Conservation (phyloP, 2,113 vertebrate species). For the Crocuta crocuta region DNA sequence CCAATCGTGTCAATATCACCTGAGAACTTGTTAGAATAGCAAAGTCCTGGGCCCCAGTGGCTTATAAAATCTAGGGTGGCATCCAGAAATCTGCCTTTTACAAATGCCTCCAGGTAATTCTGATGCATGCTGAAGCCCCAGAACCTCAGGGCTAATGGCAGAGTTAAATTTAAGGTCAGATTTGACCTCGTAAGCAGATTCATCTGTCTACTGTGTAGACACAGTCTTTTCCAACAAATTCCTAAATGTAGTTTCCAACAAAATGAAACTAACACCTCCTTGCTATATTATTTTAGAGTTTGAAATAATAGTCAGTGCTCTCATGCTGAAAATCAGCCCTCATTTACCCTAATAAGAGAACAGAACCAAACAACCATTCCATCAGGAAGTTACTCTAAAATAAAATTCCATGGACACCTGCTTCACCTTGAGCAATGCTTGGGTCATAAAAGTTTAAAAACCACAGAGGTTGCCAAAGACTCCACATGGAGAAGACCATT, state of each 20-base stretch:
- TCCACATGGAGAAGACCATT: constrained; percentile 72
- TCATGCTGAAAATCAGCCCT: constrained; percentile 39
- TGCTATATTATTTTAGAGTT: background rate
- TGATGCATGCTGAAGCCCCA: background rate
- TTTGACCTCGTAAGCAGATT: background rate
- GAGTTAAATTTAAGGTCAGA: background rate
- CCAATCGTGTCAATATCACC: background rate
- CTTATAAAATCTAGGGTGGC: background rate
- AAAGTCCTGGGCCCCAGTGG: background rate
- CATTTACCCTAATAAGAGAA: background rate
- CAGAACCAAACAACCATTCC: background rate
- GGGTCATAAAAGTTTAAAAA: constrained; percentile 83
- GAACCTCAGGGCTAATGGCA: background rate
- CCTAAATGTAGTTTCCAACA: background rate
- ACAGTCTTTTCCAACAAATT: no score
- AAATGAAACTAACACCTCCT: constrained; percentile 1
- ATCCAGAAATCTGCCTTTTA: background rate
- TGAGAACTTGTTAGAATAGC: background rate
- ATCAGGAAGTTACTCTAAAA: constrained; percentile 37
- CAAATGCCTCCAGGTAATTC: background rate
- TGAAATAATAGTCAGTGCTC: background rate
- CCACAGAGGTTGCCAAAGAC: constrained; percentile 73
- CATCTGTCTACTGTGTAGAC: background rate
- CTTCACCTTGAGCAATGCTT: constrained; percentile 58
- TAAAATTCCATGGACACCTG: constrained; percentile 64